Percentiles rank a stretch among this genome's conserved stretches.
Conservation (phyloP, 2,888 invertebrate genomes). For the Taenaris catops region DNA sequence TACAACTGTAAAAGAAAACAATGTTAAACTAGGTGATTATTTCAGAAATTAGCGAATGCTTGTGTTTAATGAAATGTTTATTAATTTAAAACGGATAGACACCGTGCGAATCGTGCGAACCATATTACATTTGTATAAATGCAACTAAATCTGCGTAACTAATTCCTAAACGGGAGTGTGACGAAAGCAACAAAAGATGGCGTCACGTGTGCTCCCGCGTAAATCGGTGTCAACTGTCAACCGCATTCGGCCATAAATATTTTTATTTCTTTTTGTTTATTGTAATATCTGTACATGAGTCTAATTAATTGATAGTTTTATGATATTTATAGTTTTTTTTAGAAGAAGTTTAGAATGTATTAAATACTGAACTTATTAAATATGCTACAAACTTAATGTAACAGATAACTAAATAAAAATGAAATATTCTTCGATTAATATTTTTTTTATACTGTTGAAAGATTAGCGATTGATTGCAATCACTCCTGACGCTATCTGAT, state of each 20-base stretch:
- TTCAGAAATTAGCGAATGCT: too few relatives aligned
- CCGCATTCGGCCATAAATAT: constrained; percentile 41
- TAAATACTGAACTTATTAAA: too few relatives aligned
- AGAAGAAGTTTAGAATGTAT: too few relatives aligned
- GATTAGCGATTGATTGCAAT: too few relatives aligned
- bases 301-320: constrained; percentile 8
- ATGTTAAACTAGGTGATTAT: background rate
- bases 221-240: constrained; percentile 53
- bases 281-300: constrained; percentile 7
- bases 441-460: too few relatives aligned
- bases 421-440: too few relatives aligned
- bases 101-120: background rate
- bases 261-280: constrained; percentile 22
- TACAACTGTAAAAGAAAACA: background rate
- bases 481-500: too few relatives aligned
- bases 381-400: too few relatives aligned
- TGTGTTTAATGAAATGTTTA: too few relatives aligned
- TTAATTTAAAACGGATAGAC: too few relatives aligned
- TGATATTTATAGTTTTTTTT: background rate
- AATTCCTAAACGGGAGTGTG: constrained; percentile 39
- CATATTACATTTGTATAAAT: constrained; percentile 37
- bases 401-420: too few relatives aligned
- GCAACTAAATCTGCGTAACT: constrained; percentile 47
- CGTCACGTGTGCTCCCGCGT: constrained; percentile 58
- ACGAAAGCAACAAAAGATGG: constrained; percentile 57